These are phyloP conservation scores for Pao palembangensis DNA, from an alignment of 2,113 vertebrate genomes.

Conservation along the genomic window DNA sequence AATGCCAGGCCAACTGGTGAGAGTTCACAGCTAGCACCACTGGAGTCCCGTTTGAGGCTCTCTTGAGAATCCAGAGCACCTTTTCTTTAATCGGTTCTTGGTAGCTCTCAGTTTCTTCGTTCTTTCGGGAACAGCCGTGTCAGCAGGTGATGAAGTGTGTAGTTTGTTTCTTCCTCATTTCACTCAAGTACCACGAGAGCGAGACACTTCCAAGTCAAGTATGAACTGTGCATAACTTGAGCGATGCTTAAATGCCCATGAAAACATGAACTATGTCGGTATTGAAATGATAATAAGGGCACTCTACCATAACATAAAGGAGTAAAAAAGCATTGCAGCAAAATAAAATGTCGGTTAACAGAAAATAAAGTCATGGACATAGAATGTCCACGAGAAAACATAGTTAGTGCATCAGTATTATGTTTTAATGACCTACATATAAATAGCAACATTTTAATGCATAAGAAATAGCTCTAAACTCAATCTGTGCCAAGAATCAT, in stretches of 20 bases:
- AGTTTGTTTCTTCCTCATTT: constrained; percentile 30
- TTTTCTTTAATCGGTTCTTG: neutral
- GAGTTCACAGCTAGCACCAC: constrained; percentile 52
- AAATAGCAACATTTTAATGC: constrained; percentile 27
- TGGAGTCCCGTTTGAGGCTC: neutral
- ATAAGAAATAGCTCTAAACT: constrained; percentile 5
- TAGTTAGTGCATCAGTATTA: constrained; percentile 53
- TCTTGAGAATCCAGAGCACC: neutral
- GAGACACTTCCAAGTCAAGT: constrained; percentile 64
- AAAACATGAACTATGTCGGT: constrained; percentile 38
- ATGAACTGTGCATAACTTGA: constrained; percentile 55
- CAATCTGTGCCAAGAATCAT: constrained; percentile 35
- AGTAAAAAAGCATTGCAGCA: constrained; percentile 19
- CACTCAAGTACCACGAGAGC: constrained; percentile 42
- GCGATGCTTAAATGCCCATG: constrained; percentile 53
- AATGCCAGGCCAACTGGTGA: constrained; percentile 29
- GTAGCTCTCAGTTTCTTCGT: constrained; percentile 30
- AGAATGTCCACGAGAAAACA: constrained; percentile 36
- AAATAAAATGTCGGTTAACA: neutral
- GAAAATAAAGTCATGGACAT: constrained; percentile 14
- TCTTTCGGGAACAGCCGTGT: neutral
- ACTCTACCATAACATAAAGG: constrained; percentile 33
- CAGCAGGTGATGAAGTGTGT: constrained; percentile 27
- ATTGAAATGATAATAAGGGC: constrained; percentile 27
- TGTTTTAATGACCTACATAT: constrained; percentile 37